phyloP scores from a whole-genome alignment of 2,888 invertebrate species.

The Oscheius sp. region DNA sequence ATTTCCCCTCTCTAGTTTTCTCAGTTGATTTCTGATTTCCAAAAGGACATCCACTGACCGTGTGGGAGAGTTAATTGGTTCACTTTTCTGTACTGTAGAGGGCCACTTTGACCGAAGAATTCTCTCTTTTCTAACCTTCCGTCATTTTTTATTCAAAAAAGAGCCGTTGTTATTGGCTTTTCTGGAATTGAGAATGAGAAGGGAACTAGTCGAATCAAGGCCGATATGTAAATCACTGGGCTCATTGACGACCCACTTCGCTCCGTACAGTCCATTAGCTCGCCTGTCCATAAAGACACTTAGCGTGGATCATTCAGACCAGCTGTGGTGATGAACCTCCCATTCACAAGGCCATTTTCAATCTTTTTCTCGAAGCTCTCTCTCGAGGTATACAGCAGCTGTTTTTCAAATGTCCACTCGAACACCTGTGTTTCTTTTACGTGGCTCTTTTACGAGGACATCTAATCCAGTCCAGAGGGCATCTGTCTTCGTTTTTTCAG shows the following conservation, averaged over 20 bases:
- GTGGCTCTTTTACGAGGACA: background rate
- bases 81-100: too few relatives aligned
- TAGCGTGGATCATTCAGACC: background rate
- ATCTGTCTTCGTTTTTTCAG: constrained; percentile 3
- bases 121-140: background rate
- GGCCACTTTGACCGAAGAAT: too few relatives aligned
- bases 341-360: background rate
- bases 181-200: too few relatives aligned
- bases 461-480: background rate
- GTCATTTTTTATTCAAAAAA: background rate
- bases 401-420: background rate
- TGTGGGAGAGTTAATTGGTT: background rate
- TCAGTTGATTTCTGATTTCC: background rate
- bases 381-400: background rate
- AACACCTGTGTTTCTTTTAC: background rate
- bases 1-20: too few relatives aligned
- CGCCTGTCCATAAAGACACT: constrained; percentile 8
- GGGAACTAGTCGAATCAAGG: too few relatives aligned
- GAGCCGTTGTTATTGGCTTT: too few relatives aligned
- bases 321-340: background rate
- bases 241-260: too few relatives aligned
- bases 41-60: background rate
- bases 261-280: constrained; percentile 5
- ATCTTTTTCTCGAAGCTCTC: background rate
- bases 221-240: too few relatives aligned